Evolutionary conservation across 37 sponge, comb jelly and placozoan species (phyloP), one percentile per base, ranked within the genome.

Genomic region (Spongilla lacustris): DNA sequence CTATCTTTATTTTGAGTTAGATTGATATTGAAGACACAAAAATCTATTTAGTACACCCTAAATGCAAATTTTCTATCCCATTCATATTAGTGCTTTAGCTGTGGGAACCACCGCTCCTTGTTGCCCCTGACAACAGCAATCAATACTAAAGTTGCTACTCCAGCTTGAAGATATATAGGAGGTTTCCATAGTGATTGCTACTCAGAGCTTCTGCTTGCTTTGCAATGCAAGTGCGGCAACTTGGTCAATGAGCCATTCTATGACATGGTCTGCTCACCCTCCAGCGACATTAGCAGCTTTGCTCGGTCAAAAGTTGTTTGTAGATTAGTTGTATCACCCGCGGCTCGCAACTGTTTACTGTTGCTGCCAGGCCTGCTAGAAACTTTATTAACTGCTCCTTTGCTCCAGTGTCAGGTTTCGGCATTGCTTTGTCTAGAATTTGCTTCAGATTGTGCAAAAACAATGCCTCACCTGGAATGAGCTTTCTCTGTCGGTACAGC

Each of bases 401-500:
- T 17, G 86, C 80, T 25, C 23, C 76, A n/a, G 24, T 46, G 17
- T 74, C 86, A n/a, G 85, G 28, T 19, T 36, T 83, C 75, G 91
- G 86, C 91, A 90, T 90, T 21, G 86, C 91, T 81, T 86, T 83
- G 23, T 84, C 77, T 58, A 90, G 77, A 4, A 81, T 66, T 36
- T 81, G 34, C 76, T 90, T 86, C 30, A 85, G 75, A 6, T 84
- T 66, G 49, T 85, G 81, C 24, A 90, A 66, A 71, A 81, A 90
- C 9, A 90, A n/a, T 23, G 91, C 29, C 58, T 86, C 91, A 3
- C 77, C 82, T 0, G 86, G 82, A 2, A 50, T 69, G 58, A 90
- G 29, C 21, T 28, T 78, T 29, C 41, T 68, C 46, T 35, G 58
- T 14, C 58, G 58, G 58, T 13, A 58, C n/a, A n/a, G n/a, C n/a